These are phyloP conservation scores for Pterocles orientalis DNA, from an alignment of 2,113 vertebrate genomes.

Conservation along the genomic window DNA sequence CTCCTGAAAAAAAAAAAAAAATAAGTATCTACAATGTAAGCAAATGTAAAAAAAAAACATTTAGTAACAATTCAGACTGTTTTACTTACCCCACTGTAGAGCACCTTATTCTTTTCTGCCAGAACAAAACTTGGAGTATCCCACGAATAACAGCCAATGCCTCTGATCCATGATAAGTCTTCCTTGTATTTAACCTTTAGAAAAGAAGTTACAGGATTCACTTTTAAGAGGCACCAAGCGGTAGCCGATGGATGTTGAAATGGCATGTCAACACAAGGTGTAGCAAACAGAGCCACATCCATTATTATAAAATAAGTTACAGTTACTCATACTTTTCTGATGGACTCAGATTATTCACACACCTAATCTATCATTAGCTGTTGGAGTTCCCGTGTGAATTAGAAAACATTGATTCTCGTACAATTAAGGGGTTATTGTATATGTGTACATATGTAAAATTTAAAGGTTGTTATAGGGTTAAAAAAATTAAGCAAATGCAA, in stretches of 20 bases:
- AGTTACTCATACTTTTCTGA: neutral
- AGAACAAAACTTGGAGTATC: slow-evolving; percentile 88
- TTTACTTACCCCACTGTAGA: slow-evolving; percentile 90
- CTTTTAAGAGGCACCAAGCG: neutral
- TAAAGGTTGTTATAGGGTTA: neutral
- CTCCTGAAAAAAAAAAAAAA: neutral
- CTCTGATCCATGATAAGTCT: slow-evolving; percentile 90
- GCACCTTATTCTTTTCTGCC: slow-evolving; percentile 88
- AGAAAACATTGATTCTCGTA: neutral
- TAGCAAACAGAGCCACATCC: neutral
- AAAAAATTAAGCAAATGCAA: neutral
- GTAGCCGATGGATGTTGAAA: neutral
- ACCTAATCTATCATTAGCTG: neutral
- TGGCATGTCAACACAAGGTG: neutral
- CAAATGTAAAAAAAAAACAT: neutral
- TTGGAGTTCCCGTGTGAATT: neutral
- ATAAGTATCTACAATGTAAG: neutral
- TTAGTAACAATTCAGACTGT: neutral
- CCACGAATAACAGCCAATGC: slow-evolving; percentile 90
- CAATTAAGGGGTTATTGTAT: neutral
- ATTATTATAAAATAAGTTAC: neutral
- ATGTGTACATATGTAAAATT: neutral
- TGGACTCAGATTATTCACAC: neutral
- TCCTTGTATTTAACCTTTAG: slow-evolving; percentile 93
- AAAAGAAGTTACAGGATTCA: neutral